Evolutionary conservation across 1,140 invertebrate species (phyloP).

Genomic region (Ceratina japonica): DNA sequence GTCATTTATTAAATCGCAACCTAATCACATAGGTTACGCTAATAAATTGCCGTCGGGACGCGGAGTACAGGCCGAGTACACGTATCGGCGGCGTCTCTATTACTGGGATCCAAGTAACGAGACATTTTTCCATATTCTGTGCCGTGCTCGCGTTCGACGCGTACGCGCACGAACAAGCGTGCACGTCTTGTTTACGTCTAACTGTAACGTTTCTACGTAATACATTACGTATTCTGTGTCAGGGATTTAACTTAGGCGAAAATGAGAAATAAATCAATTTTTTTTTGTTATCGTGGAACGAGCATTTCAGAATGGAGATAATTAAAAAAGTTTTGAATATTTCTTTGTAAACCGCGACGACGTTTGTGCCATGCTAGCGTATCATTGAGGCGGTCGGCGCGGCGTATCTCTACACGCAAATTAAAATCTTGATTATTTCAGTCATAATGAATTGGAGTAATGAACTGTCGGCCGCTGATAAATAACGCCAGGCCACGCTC

Average conservation of each 20-base stretch:
- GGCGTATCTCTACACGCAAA: neutral
- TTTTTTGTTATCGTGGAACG: no score
- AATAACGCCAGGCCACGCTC: conserved; percentile 1
- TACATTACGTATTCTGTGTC: no score
- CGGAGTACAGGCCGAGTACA: neutral
- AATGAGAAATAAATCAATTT: no score
- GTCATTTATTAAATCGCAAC: conserved; percentile 29
- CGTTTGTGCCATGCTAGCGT: neutral
- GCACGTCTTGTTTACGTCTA: neutral
- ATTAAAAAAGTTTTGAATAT: no score
- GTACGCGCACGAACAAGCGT: neutral
- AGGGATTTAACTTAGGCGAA: no score
- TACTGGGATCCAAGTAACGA: neutral
- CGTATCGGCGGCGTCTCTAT: neutral
- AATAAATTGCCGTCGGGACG: conserved; percentile 4
- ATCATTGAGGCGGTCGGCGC: neutral
- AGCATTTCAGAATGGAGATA: no score
- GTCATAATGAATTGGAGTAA: neutral
- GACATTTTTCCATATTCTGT: conserved; percentile 1
- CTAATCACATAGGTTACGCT: conserved; percentile 15
- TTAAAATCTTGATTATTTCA: conserved; percentile 1
- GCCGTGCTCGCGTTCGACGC: neutral
- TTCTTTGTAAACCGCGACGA: neutral
- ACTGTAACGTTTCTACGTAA: neutral
- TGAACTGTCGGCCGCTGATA: neutral